Conservation (phyloP, 2,797 vertebrate genomes). For the Lophotriccus pileatus region DNA sequence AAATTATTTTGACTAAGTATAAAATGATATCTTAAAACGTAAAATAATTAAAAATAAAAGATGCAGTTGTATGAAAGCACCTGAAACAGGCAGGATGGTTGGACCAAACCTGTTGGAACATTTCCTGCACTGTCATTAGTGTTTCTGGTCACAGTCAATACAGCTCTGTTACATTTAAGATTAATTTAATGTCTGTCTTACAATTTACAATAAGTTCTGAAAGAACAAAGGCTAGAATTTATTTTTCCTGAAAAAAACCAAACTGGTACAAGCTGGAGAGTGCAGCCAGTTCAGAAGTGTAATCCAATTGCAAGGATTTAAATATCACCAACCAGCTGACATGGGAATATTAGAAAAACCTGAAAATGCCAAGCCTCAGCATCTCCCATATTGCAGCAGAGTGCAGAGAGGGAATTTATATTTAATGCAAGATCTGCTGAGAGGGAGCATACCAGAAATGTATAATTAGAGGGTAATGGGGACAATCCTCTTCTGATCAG, state of each 20-base stretch:
- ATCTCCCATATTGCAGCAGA: slow-evolving; percentile 41
- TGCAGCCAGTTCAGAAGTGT: slow-evolving; percentile 26
- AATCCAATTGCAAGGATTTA: slow-evolving; percentile 53
- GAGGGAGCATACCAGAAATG: slow-evolving; percentile 36
- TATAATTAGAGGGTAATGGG: slow-evolving; percentile 62
- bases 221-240: background rate
- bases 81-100: background rate
- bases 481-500: slow-evolving; percentile 60
- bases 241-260: slow-evolving; percentile 21
- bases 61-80: background rate
- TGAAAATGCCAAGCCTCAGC: slow-evolving; percentile 64
- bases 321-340: slow-evolving; percentile 57
- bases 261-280: background rate
- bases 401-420: slow-evolving; percentile 54
- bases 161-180: background rate
- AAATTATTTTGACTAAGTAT: background rate
- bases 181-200: background rate
- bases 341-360: slow-evolving; percentile 33
- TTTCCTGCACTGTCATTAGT: background rate
- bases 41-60: background rate
- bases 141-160: background rate
- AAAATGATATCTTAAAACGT: background rate
- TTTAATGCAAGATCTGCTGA: slow-evolving; percentile 56
- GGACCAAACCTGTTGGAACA: background rate
- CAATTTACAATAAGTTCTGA: background rate